These are phyloP conservation scores for Platichthys stellatus DNA, from an alignment of 2,113 vertebrate genomes.

Conservation along the genomic window DNA sequence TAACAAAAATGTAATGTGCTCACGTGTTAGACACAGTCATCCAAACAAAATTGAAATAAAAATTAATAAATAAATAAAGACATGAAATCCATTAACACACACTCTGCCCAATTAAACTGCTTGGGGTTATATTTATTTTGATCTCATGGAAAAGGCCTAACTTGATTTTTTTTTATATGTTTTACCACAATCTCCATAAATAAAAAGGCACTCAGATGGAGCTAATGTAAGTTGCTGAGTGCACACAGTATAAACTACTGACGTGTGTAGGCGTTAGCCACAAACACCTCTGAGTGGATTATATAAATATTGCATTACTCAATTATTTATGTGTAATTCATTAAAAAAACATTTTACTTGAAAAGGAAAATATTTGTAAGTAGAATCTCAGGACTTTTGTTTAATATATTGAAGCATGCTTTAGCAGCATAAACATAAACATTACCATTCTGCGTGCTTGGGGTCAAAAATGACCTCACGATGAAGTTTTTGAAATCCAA, in stretches of 20 bases:
- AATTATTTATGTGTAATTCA: conserved; percentile 66
- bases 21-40: conserved; percentile 37
- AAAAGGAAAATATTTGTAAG: conserved; percentile 65
- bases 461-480: conserved; percentile 23
- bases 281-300: conserved; percentile 64
- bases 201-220: conserved; percentile 51
- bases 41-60: conserved; percentile 49
- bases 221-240: conserved; percentile 51
- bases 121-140: conserved; percentile 66
- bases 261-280: conserved; percentile 45
- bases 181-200: conserved; percentile 64
- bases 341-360: conserved; percentile 40
- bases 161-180: conserved; percentile 45
- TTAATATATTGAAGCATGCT: conserved; percentile 32
- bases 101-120: conserved; percentile 49
- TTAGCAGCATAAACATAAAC: conserved; percentile 43
- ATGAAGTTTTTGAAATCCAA: conserved; percentile 18
- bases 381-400: conserved; percentile 43
- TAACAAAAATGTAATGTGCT: conserved; percentile 41
- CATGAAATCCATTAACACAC: conserved; percentile 42
- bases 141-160: conserved; percentile 50
- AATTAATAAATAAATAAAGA: conserved; percentile 29
- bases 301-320: conserved; percentile 65
- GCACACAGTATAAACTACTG: conserved; percentile 40
- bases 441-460: conserved; percentile 12